A percentile compares a stretch with the other conserved stretches of the same genome.
Conservation (phyloP, 2,888 invertebrate genomes). For the Hirtodrosophila duncani region DNA sequence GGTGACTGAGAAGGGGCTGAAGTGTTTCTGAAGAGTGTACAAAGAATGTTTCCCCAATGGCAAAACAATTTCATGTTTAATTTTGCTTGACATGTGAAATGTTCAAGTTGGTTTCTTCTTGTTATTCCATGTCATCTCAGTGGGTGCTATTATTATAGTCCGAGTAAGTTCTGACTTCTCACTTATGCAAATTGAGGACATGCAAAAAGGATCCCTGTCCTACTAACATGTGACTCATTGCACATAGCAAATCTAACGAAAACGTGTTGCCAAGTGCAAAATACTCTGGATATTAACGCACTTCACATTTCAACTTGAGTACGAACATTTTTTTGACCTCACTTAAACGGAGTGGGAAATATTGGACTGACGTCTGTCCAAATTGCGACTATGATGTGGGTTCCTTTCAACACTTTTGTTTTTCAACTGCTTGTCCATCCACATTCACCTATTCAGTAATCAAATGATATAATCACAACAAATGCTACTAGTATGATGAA, state of each 20-base stretch:
- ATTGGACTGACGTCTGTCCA: background rate
- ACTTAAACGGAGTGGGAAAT: no score
- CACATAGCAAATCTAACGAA: no score
- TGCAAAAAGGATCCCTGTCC: no score
- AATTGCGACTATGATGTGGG: no score
- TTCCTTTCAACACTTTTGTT: no score
- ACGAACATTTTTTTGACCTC: no score
- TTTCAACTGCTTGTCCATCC: conserved; percentile 22
- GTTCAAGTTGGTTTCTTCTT: background rate
- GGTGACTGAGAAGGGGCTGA: background rate
- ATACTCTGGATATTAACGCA: no score
- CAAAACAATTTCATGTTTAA: conserved; percentile 20
- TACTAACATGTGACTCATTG: no score
- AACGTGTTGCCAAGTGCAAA: conserved; percentile 32
- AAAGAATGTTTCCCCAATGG: conserved; percentile 5
- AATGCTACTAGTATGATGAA: no score
- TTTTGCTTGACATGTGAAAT: conserved; percentile 11
- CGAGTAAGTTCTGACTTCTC: conserved; percentile 10
- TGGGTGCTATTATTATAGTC: no score
- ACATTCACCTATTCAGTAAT: conserved; percentile 4
- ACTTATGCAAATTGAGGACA: conserved; percentile 6
- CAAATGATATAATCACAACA: conserved; percentile 24
- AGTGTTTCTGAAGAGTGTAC: background rate
- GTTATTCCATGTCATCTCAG: conserved; percentile 17
- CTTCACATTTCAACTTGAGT: conserved; percentile 1